Conservation (phyloP, 2,888 invertebrate genomes). For the Blastobasis lacticolella region DNA sequence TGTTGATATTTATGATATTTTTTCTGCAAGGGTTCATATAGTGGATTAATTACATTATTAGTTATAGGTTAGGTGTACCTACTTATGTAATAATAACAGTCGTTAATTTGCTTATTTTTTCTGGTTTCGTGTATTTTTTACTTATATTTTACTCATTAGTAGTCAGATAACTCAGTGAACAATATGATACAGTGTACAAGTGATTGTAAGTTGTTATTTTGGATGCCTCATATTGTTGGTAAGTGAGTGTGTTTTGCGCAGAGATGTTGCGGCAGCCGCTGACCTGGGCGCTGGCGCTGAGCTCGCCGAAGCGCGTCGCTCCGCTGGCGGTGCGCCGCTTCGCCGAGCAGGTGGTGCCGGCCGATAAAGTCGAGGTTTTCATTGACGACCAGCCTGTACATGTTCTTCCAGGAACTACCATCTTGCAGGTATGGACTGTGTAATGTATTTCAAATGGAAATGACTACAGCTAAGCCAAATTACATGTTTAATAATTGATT, state of each 20-base stretch:
- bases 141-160: neutral
- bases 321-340: slow-evolving; percentile 60
- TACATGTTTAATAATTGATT: neutral
- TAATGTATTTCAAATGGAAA: too few relatives aligned
- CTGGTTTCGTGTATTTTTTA: slow-evolving; percentile 8
- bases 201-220: slow-evolving; percentile 11
- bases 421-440: slow-evolving; percentile 83
- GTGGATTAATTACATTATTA: slow-evolving; percentile 13
- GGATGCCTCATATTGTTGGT: slow-evolving; percentile 12
- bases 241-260: slow-evolving; percentile 31
- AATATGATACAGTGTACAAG: neutral
- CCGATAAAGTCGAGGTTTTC: slow-evolving; percentile 94
- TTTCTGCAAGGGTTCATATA: neutral
- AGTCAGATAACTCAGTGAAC: too few relatives aligned
- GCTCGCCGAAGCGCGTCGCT: slow-evolving; percentile 51
- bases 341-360: slow-evolving; percentile 65
- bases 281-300: slow-evolving; percentile 76
- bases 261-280: slow-evolving; percentile 87
- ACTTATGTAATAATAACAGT: slow-evolving; percentile 71
- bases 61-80: slow-evolving; percentile 56
- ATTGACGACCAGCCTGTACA: slow-evolving; percentile 96
- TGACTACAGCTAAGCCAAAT: too few relatives aligned
- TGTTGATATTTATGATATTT: slow-evolving; percentile 1
- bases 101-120: slow-evolving; percentile 27
- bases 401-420: slow-evolving; percentile 97